phyloP scores from a whole-genome alignment of 2,888 invertebrate species.

The Antitype chi region DNA sequence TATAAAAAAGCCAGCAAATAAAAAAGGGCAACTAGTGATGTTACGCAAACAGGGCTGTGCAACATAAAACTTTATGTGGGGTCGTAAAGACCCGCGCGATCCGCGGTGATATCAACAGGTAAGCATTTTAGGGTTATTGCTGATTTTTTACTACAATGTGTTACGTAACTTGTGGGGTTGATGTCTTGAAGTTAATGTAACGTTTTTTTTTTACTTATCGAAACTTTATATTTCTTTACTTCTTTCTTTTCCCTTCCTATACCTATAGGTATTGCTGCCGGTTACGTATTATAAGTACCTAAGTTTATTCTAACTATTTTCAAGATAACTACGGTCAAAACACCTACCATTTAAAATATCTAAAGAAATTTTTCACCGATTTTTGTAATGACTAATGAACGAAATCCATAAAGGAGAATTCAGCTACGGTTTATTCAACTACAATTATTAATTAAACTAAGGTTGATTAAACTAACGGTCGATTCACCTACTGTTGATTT shows the following conservation, averaged over 20 bases:
- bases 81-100: constrained; percentile 72
- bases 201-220: constrained; percentile 18
- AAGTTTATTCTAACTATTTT: too few relatives aligned
- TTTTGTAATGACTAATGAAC: too few relatives aligned
- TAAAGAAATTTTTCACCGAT: too few relatives aligned
- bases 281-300: too few relatives aligned
- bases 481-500: too few relatives aligned
- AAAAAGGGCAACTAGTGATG: constrained; percentile 69
- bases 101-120: constrained; percentile 77
- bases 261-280: too few relatives aligned
- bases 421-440: too few relatives aligned
- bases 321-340: too few relatives aligned
- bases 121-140: constrained; percentile 74
- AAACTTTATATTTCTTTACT: background rate
- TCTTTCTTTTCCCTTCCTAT: background rate
- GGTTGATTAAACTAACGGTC: too few relatives aligned
- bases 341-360: too few relatives aligned
- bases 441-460: too few relatives aligned
- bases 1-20: constrained; percentile 66
- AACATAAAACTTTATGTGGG: constrained; percentile 78
- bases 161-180: constrained; percentile 52
- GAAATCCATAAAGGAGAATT: too few relatives aligned
- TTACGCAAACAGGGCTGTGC: constrained; percentile 67
- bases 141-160: constrained; percentile 68
- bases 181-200: constrained; percentile 48